Evolutionary conservation across 2,797 vertebrate genomes (phyloP).

Genomic region (Arctocebus calabarensis): DNA sequence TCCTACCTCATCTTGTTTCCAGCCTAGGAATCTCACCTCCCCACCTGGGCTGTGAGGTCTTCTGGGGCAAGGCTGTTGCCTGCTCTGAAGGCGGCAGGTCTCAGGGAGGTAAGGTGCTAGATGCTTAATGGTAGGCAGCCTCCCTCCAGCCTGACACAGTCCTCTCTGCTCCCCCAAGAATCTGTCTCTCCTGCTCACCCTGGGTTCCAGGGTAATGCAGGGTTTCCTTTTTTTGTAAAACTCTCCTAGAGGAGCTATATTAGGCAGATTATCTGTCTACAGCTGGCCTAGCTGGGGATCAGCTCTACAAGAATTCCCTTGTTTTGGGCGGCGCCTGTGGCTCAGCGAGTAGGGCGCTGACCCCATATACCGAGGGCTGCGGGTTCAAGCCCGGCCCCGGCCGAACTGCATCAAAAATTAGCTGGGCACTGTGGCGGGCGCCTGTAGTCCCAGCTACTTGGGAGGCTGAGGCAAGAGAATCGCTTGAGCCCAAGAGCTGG

Average conservation of each 20-base stretch:
- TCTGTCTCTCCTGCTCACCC: background rate
- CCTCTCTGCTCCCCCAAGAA: background rate
- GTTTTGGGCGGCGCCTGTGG: too few species aligned
- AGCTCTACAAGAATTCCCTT: background rate
- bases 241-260: background rate
- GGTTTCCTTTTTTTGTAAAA: background rate
- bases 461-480: too few species aligned
- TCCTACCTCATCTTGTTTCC: constrained; percentile 62
- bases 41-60: constrained; percentile 1
- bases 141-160: background rate
- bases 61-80: background rate
- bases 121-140: background rate
- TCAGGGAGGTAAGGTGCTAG: background rate
- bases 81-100: background rate
- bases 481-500: too few species aligned
- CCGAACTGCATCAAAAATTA: too few species aligned
- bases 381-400: too few species aligned
- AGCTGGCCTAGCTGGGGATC: background rate
- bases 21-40: constrained; percentile 58
- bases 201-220: background rate
- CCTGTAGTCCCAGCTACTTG: too few species aligned
- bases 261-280: background rate
- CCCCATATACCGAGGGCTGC: too few species aligned
- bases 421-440: too few species aligned
- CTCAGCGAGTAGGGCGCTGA: too few species aligned